Evolutionary conservation across 1,140 invertebrate genomes (phyloP).

Genomic region (Panagrolaimus sp.): DNA sequence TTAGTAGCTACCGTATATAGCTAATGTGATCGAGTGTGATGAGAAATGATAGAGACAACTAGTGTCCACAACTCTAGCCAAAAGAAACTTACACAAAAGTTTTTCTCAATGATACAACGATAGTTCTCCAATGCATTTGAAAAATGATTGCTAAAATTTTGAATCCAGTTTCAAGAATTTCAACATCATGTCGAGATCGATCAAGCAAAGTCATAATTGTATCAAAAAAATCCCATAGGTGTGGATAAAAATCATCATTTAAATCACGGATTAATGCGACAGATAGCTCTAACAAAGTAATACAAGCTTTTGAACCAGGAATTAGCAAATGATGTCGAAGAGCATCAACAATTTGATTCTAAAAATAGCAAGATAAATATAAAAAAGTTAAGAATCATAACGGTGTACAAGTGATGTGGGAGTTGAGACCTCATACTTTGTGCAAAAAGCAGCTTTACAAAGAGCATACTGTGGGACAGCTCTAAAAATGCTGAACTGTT

Average conservation of each 20-base stretch:
- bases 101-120: slow-evolving; percentile 19
- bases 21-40: background rate
- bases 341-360: background rate
- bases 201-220: slow-evolving; percentile 32
- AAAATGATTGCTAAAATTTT: slow-evolving; percentile 19
- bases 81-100: slow-evolving; percentile 23
- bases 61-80: background rate
- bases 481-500: no score
- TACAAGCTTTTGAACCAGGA: background rate
- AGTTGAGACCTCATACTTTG: no score
- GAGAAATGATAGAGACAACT: background rate
- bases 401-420: no score
- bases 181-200: slow-evolving; percentile 14
- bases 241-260: slow-evolving; percentile 33
- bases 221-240: slow-evolving; percentile 40
- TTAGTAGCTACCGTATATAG: no score
- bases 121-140: slow-evolving; percentile 24
- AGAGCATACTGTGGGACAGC: no score
- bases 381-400: slow-evolving; percentile 1
- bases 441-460: no score
- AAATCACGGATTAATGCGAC: slow-evolving; percentile 34
- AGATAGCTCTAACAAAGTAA: background rate
- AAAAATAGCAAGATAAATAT: background rate
- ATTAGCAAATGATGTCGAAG: background rate
- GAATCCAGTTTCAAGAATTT: slow-evolving; percentile 20